A percentile compares a stretch with the other conserved stretches of the same genome.
Evolutionary conservation across 2,797 vertebrate species (phyloP).

Genomic region (Enteromius anoplus): DNA sequence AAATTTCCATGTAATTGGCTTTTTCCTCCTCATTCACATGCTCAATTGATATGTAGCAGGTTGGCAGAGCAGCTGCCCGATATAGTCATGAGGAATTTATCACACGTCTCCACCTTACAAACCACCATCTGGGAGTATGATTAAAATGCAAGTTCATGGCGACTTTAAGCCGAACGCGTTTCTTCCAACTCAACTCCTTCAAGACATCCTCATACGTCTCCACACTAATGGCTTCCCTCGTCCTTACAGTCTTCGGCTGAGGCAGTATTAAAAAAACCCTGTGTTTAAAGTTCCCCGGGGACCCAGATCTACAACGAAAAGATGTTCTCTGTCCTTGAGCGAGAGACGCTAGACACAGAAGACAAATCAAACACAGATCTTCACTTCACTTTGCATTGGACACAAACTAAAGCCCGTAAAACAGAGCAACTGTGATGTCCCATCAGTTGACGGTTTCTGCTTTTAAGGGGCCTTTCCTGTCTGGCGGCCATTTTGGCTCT

Average conservation of each 20-base stretch:
- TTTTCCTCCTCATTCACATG: constrained; percentile 18
- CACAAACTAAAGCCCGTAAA: constrained; percentile 6
- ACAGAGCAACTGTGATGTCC: background rate
- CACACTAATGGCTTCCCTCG: constrained; percentile 27
- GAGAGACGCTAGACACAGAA: background rate
- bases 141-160: constrained; percentile 14
- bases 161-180: constrained; percentile 22
- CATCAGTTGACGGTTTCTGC: constrained; percentile 4
- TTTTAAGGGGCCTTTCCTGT: constrained; percentile 26
- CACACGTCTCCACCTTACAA: constrained; percentile 32
- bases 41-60: constrained; percentile 26
- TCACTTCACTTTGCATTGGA: constrained; percentile 1
- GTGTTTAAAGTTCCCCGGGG: constrained; percentile 24
- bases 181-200: background rate
- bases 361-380: constrained; percentile 22
- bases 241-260: background rate
- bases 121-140: constrained; percentile 18
- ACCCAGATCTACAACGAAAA: background rate
- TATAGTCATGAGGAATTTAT: constrained; percentile 24
- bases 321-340: constrained; percentile 14
- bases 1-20: constrained; percentile 20
- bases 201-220: constrained; percentile 11
- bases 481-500: constrained; percentile 49
- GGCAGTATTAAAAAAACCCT: background rate
- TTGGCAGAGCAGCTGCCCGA: constrained; percentile 28